Evolutionary conservation across 2,888 invertebrate species (phyloP), one percentile per base, ranked within the genome.

Genomic region (Bellardia bayeri): DNA sequence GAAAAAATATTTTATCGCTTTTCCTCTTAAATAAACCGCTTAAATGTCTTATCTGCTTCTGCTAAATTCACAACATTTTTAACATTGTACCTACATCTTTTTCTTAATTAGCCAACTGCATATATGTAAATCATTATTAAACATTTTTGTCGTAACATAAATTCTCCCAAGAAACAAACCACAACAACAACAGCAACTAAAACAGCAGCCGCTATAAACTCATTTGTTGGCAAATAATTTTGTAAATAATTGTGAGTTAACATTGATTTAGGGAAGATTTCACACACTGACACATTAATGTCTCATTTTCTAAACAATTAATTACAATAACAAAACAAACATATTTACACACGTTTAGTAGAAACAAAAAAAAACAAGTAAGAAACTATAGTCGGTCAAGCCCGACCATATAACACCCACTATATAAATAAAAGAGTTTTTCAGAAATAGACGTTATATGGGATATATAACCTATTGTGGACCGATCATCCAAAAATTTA

Each of bases 81-180:
- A 33, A 45, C 78, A 68, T 58, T 79, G 56, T 68, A 33, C 23
- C 23, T 23, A 23, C n/a, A 64, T 9, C 16, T 16, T 45, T 58
- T 69, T 8, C 16, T 79, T 16, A 79, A 79, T 79, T 58, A 23
- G 69, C 79, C 51, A 45, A 74, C 8, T 63, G 16, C 42, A 76
- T 56, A 56, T 71, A n/a, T n/a, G n/a, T n/a, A 78, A 78, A 84
- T 78, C 45, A 84, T 78, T 78, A 49, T 56, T n/a, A 76, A 42
- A 66, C 49, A 68, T 76, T 51, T 51, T 69, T 69, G 30, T 71
- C 51, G 40, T 66, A 58, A 56, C 69, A 81, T 71, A 75, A 85
- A 75, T 75, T 69, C 56, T 82, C 45, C 23, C 42, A 14, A 56
- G 56, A 63, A 23, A 23, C 23, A 23, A 23, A 23, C 23, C 13